A percentile compares a stretch with the other conserved stretches of the same genome.
These are phyloP conservation scores for Aplysia californica DNA, from an alignment of 1,140 invertebrate species.

Conservation along the genomic window DNA sequence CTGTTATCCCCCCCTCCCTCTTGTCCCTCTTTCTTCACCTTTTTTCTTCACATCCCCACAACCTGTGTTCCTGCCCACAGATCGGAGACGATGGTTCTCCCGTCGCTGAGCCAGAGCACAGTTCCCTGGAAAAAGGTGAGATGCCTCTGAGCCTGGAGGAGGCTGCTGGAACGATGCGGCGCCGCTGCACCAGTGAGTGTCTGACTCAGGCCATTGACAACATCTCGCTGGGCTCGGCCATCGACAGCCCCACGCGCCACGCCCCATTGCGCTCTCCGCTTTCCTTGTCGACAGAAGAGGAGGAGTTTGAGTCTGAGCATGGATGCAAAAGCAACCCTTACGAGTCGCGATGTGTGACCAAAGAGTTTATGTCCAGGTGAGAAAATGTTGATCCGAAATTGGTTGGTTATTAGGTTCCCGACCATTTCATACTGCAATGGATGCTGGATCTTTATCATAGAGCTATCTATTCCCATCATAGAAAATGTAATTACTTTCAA, in stretches of 20 bases:
- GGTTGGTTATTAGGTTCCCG: too few species aligned
- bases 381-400: not conserved
- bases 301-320: too few species aligned
- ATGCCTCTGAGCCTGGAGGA: constrained; percentile 31
- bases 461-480: too few species aligned
- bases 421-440: too few species aligned
- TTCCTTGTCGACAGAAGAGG: constrained; percentile 48
- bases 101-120: constrained; percentile 21
- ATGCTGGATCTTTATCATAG: too few species aligned
- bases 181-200: constrained; percentile 62
- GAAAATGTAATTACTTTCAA: too few species aligned
- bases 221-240: constrained; percentile 34
- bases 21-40: too few species aligned
- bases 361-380: constrained; percentile 55
- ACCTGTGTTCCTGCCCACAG: too few species aligned
- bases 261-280: constrained; percentile 43
- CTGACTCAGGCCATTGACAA: constrained; percentile 47
- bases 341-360: constrained; percentile 49
- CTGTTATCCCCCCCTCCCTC: too few species aligned
- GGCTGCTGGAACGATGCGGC: constrained; percentile 31
- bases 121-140: constrained; percentile 24
- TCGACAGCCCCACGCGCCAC: constrained; percentile 34
- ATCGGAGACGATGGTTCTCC: not conserved
- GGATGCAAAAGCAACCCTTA: too few species aligned
- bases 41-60: too few species aligned